Percentiles rank a stretch among this genome's conserved stretches.
These are phyloP conservation scores for Cydia splendana DNA, from an alignment of 1,140 invertebrate species.

Conservation along the genomic window DNA sequence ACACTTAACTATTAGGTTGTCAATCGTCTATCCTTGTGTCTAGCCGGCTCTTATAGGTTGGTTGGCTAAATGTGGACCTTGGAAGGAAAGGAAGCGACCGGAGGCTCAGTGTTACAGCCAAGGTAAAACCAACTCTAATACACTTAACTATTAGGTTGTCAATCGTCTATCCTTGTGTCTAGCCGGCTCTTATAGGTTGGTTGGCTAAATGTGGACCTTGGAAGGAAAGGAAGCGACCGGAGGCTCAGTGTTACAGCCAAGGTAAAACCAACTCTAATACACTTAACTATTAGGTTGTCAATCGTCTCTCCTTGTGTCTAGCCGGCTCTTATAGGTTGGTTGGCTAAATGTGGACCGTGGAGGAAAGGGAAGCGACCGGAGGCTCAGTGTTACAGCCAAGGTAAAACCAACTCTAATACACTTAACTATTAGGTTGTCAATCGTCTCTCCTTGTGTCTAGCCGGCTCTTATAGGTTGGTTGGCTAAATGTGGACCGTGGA, in stretches of 20 bases:
- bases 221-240: conserved; percentile 67
- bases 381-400: conserved; percentile 71
- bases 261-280: conserved; percentile 48
- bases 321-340: conserved; percentile 83
- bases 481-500: conserved; percentile 80
- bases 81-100: conserved; percentile 67
- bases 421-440: too few species aligned
- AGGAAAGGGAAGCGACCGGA: conserved; percentile 69
- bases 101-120: conserved; percentile 72
- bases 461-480: conserved; percentile 86
- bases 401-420: conserved; percentile 42
- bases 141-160: too few species aligned
- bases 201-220: conserved; percentile 82
- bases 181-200: conserved; percentile 85
- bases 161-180: too few species aligned
- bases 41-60: conserved; percentile 85
- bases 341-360: conserved; percentile 81
- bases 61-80: conserved; percentile 81
- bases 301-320: too few species aligned
- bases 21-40: too few species aligned
- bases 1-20: too few species aligned
- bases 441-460: conserved; percentile 32
- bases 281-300: too few species aligned
- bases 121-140: conserved; percentile 50
- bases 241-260: conserved; percentile 72